These are phyloP conservation scores for Nothoprocta pentlandii DNA, from an alignment of 2,113 vertebrate genomes.

Conservation along the genomic window DNA sequence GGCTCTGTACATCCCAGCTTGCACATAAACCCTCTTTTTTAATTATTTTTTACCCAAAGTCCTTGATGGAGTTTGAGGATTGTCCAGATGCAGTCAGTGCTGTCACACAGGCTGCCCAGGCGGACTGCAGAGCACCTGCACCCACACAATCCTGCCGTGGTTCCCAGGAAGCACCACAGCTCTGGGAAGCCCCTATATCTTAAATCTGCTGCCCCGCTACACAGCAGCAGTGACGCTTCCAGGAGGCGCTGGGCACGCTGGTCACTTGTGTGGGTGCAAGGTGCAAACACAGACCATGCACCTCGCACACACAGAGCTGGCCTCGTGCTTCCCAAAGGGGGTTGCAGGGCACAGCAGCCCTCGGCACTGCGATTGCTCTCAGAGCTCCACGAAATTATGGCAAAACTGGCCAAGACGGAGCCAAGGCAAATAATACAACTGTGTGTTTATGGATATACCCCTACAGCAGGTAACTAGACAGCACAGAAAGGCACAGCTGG, in stretches of 20 bases:
- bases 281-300: rapidly evolving
- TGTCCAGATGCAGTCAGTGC: not conserved
- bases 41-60: not conserved
- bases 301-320: not conserved
- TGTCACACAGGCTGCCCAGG: not conserved
- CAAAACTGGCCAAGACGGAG: not conserved
- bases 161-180: not conserved
- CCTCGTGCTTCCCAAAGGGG: not conserved
- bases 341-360: not conserved
- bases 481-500: not conserved
- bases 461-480: not conserved
- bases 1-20: not conserved
- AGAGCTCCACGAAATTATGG: not conserved
- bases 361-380: not conserved
- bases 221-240: rapidly evolving
- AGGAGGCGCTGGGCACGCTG: not conserved
- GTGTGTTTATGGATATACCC: not conserved
- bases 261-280: not conserved
- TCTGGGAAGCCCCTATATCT: not conserved
- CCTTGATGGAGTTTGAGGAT: not conserved
- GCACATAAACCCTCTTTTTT: not conserved
- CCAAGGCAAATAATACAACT: not conserved
- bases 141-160: not conserved
- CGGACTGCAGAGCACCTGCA: not conserved
- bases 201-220: not conserved